Base-by-base conservation (phyloP, 2,113 vertebrate genomes). In the Brachypteracias leptosomus region DNA sequence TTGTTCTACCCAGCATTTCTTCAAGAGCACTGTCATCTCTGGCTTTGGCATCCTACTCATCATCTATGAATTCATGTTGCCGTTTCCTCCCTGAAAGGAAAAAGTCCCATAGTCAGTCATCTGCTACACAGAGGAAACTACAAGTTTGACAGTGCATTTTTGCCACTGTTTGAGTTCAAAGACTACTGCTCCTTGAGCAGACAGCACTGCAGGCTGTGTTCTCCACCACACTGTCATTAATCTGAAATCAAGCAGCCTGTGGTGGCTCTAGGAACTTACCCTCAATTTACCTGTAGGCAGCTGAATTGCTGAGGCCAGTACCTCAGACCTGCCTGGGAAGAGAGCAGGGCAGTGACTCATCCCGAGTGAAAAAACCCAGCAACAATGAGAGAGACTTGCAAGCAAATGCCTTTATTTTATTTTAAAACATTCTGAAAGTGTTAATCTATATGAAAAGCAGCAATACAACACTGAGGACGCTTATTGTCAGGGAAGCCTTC, bases 11-110 rank as follows among this genome's bases (percentile, higher is more conserved):
- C 93, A 95, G 90, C 96, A 96, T 92, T 97, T 96, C 95, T 96
- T 96, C 96, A 97, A 92, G 92, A 96, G 93, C 93, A 94, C 96
- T 94, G 95, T 96, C 96, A 97, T 96, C 93, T 97, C 96, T 96
- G 96, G 95, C 90, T 97, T 97, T 95, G 96, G 95, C 96, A 96
- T 96, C 95, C 96, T 97, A 97, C 92, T 93, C 95, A 93, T 93
- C 89, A 95, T 93, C 89, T 95, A 95, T 51, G 90, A 96, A 95
- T 89, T 95, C 92, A 95, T 95, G 89, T 89, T 95, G 94, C 90
- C 51, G 63, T 85, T 97, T 96, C 94, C 76, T 93, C 76, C 92
- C 92, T 96, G 94, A 81, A 97, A 97, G 76, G 92, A 96, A 95
- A 97, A 86, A 92, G 84, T 95, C 85, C 94, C 93, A 75, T 33